phyloP scores from a whole-genome alignment of 92 coral and sea anemone species.

The Ricordea florida region DNA sequence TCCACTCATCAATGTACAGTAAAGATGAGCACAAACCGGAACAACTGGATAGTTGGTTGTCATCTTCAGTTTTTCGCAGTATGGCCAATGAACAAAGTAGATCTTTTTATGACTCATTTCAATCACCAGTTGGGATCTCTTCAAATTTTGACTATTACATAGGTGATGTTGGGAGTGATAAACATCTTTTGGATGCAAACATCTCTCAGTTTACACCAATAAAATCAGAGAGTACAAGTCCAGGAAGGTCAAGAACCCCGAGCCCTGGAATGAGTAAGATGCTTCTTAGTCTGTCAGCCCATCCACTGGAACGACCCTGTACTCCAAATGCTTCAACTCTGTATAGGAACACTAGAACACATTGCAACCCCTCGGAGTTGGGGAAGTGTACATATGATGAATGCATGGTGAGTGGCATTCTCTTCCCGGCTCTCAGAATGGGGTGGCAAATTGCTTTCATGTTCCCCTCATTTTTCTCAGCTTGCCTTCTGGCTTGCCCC shows the following conservation, averaged over 20 bases:
- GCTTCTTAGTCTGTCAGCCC: slow-evolving; percentile 14
- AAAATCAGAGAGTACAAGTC: background rate
- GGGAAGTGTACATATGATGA: slow-evolving; percentile 72
- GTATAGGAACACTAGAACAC: slow-evolving; percentile 51
- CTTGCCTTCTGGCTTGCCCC: too few species aligned
- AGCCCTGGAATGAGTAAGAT: slow-evolving; percentile 36
- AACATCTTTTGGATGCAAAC: background rate
- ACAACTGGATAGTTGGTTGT: background rate
- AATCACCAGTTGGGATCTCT: too few species aligned
- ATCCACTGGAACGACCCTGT: slow-evolving; percentile 44
- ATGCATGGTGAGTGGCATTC: slow-evolving; percentile 59
- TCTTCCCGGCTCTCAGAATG: too few species aligned
- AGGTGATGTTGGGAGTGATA: too few species aligned
- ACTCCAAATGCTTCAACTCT: slow-evolving; percentile 70
- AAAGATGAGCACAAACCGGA: background rate
- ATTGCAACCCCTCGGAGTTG: slow-evolving; percentile 75
- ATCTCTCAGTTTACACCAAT: background rate
- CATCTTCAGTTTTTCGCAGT: too few species aligned
- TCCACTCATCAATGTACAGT: background rate
- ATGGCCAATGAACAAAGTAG: too few species aligned
- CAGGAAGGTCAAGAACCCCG: slow-evolving; percentile 14
- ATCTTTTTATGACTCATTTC: too few species aligned
- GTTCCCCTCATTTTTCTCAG: too few species aligned
- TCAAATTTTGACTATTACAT: too few species aligned
- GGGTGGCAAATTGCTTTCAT: too few species aligned